Base-by-base conservation (phyloP, 2,797 vertebrate species). In the Triplophysa bombifrons region DNA sequence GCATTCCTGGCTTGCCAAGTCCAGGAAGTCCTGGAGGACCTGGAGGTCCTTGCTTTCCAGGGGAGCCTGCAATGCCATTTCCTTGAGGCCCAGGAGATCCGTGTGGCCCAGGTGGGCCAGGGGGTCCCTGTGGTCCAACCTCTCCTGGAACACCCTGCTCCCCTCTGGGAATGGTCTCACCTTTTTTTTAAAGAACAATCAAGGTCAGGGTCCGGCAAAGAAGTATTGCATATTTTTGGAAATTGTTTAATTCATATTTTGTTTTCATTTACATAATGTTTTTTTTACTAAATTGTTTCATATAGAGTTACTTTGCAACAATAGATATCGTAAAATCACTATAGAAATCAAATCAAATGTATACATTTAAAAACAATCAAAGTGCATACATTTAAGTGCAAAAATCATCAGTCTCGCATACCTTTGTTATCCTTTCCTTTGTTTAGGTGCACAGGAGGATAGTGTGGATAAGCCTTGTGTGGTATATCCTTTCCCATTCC, bases 351-450 rank as follows among this genome's bases (percentile, higher is more conserved):
- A 27, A 60, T 72, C 2, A 60, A 72, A 44, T 58, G 25, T 34
- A 4, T 25, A 56, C 10, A 34, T 41, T 19, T 30, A 30, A 51
- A 20, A 44, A 46, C 4, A 22, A 27, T 58, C 30, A 22, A 4
- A 55, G 25, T 25, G 22, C 20, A 72, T 17, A 80, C 48, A 51
- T 19, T 5, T 19, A 7, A 10, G 8, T 41, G 0, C 10, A 30
- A 2, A 74, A 41, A 60, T 58, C 41, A 17, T 20, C 0, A 55
- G 16, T 38, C 8, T 64, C 72, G 75, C 87, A 91, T 88, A 98
- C 98, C 97, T 96, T 99, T 99, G 80, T 90, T 90, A 81, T 95
- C 94, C 83, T 97, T 98, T 80, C 94, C 94, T 84, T 98, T 96
- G 82, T 96, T 97, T 88, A 96, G 94, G 2, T 94, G 92, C 87